These are phyloP conservation scores for Phylloscopus trochiloides DNA, from an alignment of 2,113 vertebrate genomes.

Conservation along the genomic window DNA sequence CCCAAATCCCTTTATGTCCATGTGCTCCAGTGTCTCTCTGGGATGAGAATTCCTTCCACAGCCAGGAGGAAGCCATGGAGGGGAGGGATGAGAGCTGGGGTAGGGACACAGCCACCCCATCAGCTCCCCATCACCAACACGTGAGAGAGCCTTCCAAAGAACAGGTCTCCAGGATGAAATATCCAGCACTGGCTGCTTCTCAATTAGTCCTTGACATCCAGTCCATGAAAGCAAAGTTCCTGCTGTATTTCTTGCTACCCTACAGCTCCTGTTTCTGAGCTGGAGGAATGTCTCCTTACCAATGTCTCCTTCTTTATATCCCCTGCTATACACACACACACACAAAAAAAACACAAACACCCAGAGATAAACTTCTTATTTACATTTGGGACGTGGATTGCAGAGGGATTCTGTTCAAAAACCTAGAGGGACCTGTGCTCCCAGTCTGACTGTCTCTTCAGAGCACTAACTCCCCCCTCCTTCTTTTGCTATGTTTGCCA, in stretches of 20 bases:
- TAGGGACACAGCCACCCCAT: background rate
- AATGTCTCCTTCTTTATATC: background rate
- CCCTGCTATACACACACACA: background rate
- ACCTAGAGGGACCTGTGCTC: background rate
- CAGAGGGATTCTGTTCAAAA: background rate
- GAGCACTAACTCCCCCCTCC: background rate
- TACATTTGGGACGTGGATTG: background rate
- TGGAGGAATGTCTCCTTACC: background rate
- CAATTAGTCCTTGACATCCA: background rate
- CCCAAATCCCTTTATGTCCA: background rate
- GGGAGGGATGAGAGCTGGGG: background rate
- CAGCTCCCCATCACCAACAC: background rate
- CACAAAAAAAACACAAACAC: background rate
- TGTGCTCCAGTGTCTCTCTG: background rate
- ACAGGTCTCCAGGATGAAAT: background rate
- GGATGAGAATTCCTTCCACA: background rate
- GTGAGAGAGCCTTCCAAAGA: background rate
- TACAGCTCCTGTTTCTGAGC: background rate
- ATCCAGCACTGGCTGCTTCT: background rate
- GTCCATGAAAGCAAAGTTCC: background rate
- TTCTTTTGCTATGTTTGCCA: background rate
- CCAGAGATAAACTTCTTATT: background rate
- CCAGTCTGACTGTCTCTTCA: background rate
- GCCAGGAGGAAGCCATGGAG: background rate
- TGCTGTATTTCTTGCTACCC: background rate